Evolutionary conservation across 2,888 invertebrate genomes (phyloP), one percentile per base, ranked within the genome.

Genomic region (Augiades crinisus): DNA sequence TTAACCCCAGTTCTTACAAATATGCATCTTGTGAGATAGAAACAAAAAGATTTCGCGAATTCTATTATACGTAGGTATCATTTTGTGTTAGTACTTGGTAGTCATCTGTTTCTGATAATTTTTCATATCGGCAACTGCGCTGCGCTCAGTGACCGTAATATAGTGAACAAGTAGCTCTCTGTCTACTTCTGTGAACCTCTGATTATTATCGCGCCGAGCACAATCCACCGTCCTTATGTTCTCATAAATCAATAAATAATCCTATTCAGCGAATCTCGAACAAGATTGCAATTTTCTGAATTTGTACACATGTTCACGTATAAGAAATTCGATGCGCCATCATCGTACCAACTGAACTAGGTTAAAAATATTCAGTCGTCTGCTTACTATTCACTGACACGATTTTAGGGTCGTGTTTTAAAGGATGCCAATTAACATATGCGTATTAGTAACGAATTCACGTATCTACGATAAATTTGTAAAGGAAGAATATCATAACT

Each of bases 401-500:
- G 22, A n/a, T 38, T 51, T 45, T 33, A 52, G 22, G 45, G 37
- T 24, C 13, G 31, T 24, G 38, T 21, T 14, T 37, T 44, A 43
- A 14, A 52, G 45, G 38, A 52, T 52, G 38, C 22, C 22, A 17
- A 45, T 52, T 45, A 77, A 64, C 79, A 82, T 82, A 77, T 71
- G 63, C 65, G 53, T 70, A 70, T 81, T 78, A 68, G 69, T 61
- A 84, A 81, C 70, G 64, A 67, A 71, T 65, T 62, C 84, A 85
- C 82, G 86, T 79, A 72, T 46, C 56, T 43, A 56, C 67, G 63
- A 74, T 75, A 72, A 72, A 70, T 75, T 70, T 62, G 64, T 72
- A 70, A 67, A 84, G 87, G 84, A 85, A 81, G 81, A 82, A 88
- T 85, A 86, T 89, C 81, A 89, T 89, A 88, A 87, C 83, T 78